A percentile compares a stretch with the other conserved stretches of the same genome.
These are phyloP conservation scores for Vulpes ferrilata DNA, from an alignment of 2,113 vertebrate species.

Conservation along the genomic window DNA sequence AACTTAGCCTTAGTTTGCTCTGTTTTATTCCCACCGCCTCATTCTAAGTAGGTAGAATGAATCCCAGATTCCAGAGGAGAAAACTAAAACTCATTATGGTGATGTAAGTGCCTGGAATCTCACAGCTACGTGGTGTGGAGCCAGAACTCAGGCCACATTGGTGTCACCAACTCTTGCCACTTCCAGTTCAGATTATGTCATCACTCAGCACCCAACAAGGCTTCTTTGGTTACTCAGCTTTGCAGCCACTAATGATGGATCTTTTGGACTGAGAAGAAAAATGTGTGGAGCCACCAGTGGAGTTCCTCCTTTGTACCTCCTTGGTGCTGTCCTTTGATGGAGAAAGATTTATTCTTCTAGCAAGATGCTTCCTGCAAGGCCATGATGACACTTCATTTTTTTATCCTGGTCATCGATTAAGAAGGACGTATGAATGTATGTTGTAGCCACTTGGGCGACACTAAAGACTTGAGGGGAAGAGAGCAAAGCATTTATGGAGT, in stretches of 20 bases:
- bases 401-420: not conserved
- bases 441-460: not conserved
- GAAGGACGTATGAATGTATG: not conserved
- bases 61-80: not conserved
- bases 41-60: not conserved
- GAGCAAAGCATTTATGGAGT: not conserved
- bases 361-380: not conserved
- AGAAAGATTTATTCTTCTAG: not conserved
- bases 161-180: not conserved
- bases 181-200: not conserved
- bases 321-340: not conserved
- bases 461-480: not conserved
- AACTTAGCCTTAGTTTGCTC: not conserved
- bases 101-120: not conserved
- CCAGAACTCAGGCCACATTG: not conserved
- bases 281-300: not conserved
- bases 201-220: not conserved
- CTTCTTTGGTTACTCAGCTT: not conserved
- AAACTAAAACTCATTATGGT: not conserved
- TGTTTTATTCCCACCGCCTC: not conserved
- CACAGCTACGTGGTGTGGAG: not conserved
- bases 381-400: not conserved
- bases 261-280: constrained; percentile 66
- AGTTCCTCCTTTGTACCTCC: not conserved
- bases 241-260: constrained; percentile 18